Percentiles rank a stretch among this genome's conserved stretches.
These are phyloP conservation scores for Uloborus plumipes DNA, from an alignment of 2,888 invertebrate species.

Conservation along the genomic window DNA sequence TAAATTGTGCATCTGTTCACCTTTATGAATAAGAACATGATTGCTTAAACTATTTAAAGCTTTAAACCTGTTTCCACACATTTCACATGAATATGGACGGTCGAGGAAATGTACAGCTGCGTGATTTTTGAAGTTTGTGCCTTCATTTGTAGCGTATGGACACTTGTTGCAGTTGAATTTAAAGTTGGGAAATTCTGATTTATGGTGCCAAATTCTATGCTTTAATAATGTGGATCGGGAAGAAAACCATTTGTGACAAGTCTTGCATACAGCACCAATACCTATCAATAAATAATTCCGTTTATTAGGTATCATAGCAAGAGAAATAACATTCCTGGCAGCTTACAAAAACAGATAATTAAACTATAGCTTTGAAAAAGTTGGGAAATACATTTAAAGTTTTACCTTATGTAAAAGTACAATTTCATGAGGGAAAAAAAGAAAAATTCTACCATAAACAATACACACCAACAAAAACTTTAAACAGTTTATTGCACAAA, in stretches of 20 bases:
- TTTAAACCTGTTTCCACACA: constrained; percentile 55
- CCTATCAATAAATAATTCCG: too few species aligned
- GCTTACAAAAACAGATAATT: too few species aligned
- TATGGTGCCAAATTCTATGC: constrained; percentile 49
- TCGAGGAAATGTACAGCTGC: constrained; percentile 26
- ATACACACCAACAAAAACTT: too few species aligned
- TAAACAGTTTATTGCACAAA: too few species aligned
- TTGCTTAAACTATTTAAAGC: constrained; percentile 22
- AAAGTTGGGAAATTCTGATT: constrained; percentile 6
- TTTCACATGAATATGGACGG: constrained; percentile 18
- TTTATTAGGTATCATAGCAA: too few species aligned
- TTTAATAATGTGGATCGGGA: constrained; percentile 27
- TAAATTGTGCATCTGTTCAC: constrained; percentile 19
- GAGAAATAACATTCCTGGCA: too few species aligned
- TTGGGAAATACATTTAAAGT: too few species aligned
- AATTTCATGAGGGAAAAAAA: too few species aligned
- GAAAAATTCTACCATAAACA: too few species aligned
- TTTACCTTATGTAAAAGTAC: too few species aligned
- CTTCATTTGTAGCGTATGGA: constrained; percentile 50
- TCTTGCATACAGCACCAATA: constrained; percentile 23
- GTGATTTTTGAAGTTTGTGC: constrained; percentile 43
- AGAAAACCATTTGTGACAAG: constrained; percentile 38
- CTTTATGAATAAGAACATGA: constrained; percentile 39
- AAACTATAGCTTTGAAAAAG: too few species aligned
- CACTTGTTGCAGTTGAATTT: constrained; percentile 29